A percentile compares a stretch with the other conserved stretches of the same genome.
Conservation (phyloP, 2,888 invertebrate genomes). For the Camponotus fellah region DNA sequence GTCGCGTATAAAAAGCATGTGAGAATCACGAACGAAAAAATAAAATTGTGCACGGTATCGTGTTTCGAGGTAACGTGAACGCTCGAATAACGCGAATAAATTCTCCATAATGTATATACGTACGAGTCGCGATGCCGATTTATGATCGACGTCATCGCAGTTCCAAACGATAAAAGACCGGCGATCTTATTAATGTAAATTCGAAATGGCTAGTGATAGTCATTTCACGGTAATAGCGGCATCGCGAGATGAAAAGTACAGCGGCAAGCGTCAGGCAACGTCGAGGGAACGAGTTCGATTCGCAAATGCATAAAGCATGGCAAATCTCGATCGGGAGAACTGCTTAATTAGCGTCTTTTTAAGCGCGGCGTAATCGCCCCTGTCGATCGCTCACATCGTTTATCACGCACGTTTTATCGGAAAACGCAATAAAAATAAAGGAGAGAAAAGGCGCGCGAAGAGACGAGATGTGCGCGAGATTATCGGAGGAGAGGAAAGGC, state of each 20-base stretch:
- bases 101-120: not conserved
- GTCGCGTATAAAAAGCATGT: conserved; percentile 13
- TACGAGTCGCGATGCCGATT: conserved; percentile 35
- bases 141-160: conserved; percentile 40
- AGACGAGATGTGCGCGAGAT: conserved; percentile 21
- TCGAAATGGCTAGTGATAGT: conserved; percentile 50
- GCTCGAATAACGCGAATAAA: conserved; percentile 48
- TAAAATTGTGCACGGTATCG: conserved; percentile 45
- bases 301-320: conserved; percentile 49
- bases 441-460: not conserved
- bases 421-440: not conserved
- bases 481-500: conserved; percentile 19
- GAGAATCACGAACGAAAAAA: not conserved
- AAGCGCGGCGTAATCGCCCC: not conserved
- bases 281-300: conserved; percentile 39
- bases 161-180: conserved; percentile 32
- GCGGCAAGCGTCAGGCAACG: not conserved
- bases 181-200: conserved; percentile 54
- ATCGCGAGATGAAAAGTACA: conserved; percentile 22
- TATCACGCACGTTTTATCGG: conserved; percentile 35
- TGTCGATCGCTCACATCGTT: conserved; percentile 9
- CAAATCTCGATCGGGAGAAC: conserved; percentile 21
- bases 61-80: conserved; percentile 49
- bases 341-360: conserved; percentile 32
- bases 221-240: conserved; percentile 54